Evolutionary conservation across 2,113 vertebrate genomes (phyloP).

Genomic region (Amphilophus citrinellus): DNA sequence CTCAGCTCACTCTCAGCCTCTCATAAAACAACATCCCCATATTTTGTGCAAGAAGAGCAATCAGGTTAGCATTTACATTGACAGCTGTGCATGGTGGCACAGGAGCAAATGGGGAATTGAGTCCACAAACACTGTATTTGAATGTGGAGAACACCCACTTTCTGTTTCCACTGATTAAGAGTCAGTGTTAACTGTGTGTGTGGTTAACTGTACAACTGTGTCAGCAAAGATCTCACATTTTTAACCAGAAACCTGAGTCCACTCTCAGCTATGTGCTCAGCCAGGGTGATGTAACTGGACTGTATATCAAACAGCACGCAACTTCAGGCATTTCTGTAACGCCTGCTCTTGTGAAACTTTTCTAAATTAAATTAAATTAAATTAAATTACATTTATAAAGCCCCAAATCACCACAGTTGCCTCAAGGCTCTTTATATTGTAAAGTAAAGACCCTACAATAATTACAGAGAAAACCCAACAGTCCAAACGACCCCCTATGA

Average conservation of each 20-base stretch:
- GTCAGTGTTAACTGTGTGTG: neutral
- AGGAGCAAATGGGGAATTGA: neutral
- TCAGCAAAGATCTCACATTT: neutral
- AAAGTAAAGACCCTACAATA: too few relatives aligned
- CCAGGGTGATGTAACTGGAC: neutral
- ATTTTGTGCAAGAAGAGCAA: neutral
- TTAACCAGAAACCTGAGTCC: neutral
- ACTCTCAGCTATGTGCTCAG: neutral
- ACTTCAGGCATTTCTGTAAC: neutral
- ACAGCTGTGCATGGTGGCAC: fast-evolving
- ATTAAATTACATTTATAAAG: too few relatives aligned
- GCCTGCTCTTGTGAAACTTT: neutral
- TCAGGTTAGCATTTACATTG: neutral
- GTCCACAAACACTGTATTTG: fast-evolving
- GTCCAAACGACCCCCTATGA: too few relatives aligned
- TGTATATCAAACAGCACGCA: fast-evolving
- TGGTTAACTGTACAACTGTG: fast-evolving
- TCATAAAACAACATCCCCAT: neutral
- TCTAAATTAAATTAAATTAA: neutral
- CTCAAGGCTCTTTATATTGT: too few relatives aligned
- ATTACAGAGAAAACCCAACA: too few relatives aligned
- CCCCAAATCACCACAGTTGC: too few relatives aligned
- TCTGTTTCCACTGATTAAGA: fast-evolving
- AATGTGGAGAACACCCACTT: neutral
- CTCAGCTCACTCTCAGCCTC: neutral